phyloP scores from a whole-genome alignment of 1,140 invertebrate genomes.

The Aphelinus certus region DNA sequence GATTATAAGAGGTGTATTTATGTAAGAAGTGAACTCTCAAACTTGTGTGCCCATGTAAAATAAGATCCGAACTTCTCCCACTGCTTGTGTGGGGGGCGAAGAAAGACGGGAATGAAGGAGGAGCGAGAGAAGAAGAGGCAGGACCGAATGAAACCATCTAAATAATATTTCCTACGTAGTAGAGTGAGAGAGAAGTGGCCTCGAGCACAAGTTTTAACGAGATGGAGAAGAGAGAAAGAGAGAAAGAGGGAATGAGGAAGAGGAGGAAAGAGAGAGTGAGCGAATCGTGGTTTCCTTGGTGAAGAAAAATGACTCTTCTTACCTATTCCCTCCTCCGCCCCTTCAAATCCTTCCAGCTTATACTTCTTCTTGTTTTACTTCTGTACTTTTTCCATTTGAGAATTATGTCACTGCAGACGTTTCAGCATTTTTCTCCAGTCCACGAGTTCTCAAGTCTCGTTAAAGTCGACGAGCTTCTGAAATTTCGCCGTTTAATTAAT shows the following conservation, averaged over 20 bases:
- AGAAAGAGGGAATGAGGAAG: constrained; percentile 41
- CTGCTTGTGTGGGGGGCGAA: constrained; percentile 19
- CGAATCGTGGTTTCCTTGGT: constrained; percentile 40
- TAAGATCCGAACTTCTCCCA: constrained; percentile 43
- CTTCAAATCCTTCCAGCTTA: constrained; percentile 26
- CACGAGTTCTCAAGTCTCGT: constrained; percentile 30
- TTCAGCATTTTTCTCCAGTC: constrained; percentile 32
- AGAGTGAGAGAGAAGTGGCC: constrained; percentile 29
- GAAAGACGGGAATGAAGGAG: neutral
- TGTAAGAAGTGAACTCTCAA: constrained; percentile 45
- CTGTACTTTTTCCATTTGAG: constrained; percentile 36
- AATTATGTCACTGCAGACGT: constrained; percentile 37
- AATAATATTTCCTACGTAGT: constrained; percentile 57
- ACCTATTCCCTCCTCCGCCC: constrained; percentile 5
- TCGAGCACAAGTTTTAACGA: constrained; percentile 58
- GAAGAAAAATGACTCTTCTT: constrained; percentile 44
- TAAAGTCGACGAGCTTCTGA: constrained; percentile 23
- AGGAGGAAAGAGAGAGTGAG: constrained; percentile 38
- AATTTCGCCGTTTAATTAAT: constrained; percentile 31
- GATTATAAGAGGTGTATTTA: constrained; percentile 52
- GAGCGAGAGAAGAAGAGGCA: constrained; percentile 21
- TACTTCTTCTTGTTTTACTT: constrained; percentile 3
- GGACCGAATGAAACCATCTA: constrained; percentile 50
- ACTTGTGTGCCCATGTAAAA: constrained; percentile 46
- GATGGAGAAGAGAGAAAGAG: constrained; percentile 51